Conservation (phyloP, 2,797 vertebrate species). For the Xerus rutilus region DNA sequence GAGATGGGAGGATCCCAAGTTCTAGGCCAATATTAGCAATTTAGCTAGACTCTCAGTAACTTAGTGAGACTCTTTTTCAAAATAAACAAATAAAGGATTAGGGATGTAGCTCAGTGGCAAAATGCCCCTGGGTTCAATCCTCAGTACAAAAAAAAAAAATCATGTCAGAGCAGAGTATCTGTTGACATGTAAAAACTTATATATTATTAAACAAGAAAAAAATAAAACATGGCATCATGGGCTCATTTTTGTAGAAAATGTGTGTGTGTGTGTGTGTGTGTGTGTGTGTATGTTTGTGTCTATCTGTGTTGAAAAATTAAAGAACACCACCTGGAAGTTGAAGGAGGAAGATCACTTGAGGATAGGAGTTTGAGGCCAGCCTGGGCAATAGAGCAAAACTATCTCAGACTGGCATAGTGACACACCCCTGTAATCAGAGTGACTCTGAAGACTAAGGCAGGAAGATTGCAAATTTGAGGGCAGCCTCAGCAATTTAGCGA, state of each 20-base stretch:
- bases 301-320: neutral
- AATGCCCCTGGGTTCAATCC: too few relatives aligned
- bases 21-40: too few relatives aligned
- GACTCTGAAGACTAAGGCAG: too few relatives aligned
- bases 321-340: neutral
- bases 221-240: neutral
- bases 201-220: neutral
- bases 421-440: too few relatives aligned
- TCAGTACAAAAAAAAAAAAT: neutral
- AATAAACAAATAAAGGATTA: neutral
- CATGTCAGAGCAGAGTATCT: neutral
- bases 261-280: neutral
- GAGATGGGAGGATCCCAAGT: neutral
- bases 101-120: neutral
- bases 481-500: too few relatives aligned
- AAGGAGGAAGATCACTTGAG: neutral
- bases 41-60: too few relatives aligned
- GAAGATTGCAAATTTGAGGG: too few relatives aligned
- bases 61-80: too few relatives aligned
- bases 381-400: neutral
- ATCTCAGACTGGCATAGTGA: neutral
- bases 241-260: neutral
- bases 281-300: too few relatives aligned
- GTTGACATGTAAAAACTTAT: neutral
- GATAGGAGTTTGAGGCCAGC: neutral